phyloP scores from a whole-genome alignment of 2,888 invertebrate species.

The Desoria tigrina region DNA sequence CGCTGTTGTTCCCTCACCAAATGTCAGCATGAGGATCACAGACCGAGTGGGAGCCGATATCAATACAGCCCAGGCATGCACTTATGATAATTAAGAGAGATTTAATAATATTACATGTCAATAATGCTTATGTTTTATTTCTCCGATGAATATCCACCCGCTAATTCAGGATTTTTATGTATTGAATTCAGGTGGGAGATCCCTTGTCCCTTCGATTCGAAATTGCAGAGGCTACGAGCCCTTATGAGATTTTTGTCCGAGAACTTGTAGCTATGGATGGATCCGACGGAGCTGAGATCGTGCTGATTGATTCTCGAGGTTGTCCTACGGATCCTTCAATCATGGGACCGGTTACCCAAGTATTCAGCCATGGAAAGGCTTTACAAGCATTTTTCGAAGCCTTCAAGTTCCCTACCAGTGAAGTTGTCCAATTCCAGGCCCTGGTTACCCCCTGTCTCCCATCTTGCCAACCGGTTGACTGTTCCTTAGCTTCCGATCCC shows the following conservation, averaged over 20 bases:
- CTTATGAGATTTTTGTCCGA: slow-evolving; percentile 60
- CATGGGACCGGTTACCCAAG: slow-evolving; percentile 64
- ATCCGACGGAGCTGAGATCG: slow-evolving; percentile 57
- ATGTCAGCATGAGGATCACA: slow-evolving; percentile 60
- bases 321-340: slow-evolving; percentile 59
- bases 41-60: slow-evolving; percentile 58
- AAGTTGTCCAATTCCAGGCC: slow-evolving; percentile 57
- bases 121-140: no score
- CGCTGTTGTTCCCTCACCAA: slow-evolving; percentile 59
- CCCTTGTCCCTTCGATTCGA: slow-evolving; percentile 59
- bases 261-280: slow-evolving; percentile 60
- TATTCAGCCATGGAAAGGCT: slow-evolving; percentile 48
- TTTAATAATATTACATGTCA: no score
- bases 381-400: slow-evolving; percentile 58
- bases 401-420: slow-evolving; percentile 58
- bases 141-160: no score
- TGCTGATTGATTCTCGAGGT: slow-evolving; percentile 59
- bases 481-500: slow-evolving; percentile 55
- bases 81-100: no score
- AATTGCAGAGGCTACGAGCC: slow-evolving; percentile 57
- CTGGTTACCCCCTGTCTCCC: slow-evolving; percentile 58
- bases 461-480: slow-evolving; percentile 56
- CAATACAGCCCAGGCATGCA: slow-evolving; percentile 56
- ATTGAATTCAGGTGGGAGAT: slow-evolving; percentile 58
- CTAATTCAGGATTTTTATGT: no score